phyloP scores from a whole-genome alignment of 2,888 invertebrate genomes.

The Drosophila setosimentum region DNA sequence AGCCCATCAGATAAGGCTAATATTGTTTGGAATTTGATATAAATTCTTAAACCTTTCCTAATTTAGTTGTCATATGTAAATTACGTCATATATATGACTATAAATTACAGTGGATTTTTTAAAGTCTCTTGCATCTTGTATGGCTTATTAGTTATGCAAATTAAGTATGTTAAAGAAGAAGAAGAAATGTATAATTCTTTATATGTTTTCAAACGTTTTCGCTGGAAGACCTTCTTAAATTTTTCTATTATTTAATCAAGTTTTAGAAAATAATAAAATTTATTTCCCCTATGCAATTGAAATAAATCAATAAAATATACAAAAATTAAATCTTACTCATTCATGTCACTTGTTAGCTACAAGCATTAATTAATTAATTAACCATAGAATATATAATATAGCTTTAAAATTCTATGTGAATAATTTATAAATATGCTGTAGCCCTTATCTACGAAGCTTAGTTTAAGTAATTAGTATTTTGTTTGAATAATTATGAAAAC shows the following conservation, averaged over 20 bases:
- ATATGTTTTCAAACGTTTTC: not conserved
- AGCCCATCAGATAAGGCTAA: not conserved
- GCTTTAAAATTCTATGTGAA: not conserved
- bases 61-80: not conserved
- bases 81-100: not conserved
- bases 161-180: not conserved
- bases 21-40: not conserved
- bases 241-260: not conserved
- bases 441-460: not conserved
- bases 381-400: not conserved
- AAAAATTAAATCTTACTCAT: not conserved
- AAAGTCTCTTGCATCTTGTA: not conserved
- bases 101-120: not conserved
- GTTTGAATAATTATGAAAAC: constrained; percentile 28
- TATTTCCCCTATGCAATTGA: not conserved
- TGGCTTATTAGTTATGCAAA: constrained; percentile 12
- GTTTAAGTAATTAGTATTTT: constrained; percentile 23
- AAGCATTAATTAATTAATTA: not conserved
- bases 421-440: constrained; percentile 2
- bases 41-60: too few species aligned
- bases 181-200: not conserved
- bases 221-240: not conserved
- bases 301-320: too few species aligned
- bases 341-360: not conserved
- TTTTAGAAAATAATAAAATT: not conserved